A percentile compares a stretch with the other conserved stretches of the same genome.
phyloP scores from a whole-genome alignment of 2,888 invertebrate species.

The Netelia inedita region DNA sequence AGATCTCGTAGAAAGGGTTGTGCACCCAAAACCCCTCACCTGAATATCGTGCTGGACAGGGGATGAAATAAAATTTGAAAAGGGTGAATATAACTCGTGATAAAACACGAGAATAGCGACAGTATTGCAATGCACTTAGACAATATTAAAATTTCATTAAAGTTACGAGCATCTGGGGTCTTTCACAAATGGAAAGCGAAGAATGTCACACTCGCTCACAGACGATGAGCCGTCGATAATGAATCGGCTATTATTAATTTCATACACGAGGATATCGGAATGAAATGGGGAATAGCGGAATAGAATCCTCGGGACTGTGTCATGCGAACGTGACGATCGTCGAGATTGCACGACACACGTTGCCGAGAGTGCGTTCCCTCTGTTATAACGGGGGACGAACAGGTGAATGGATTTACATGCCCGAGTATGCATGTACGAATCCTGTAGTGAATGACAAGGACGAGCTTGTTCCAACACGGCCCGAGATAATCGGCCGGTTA shows the following conservation, averaged over 20 bases:
- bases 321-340: constrained; percentile 62
- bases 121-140: neutral
- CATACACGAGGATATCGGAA: constrained; percentile 20
- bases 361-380: constrained; percentile 16
- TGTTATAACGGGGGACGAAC: constrained; percentile 1
- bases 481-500: constrained; percentile 68
- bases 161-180: neutral
- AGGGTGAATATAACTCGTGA: neutral
- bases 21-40: no score
- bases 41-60: no score
- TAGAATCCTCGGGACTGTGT: constrained; percentile 27
- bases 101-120: neutral
- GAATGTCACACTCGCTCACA: neutral
- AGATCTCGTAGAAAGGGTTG: no score
- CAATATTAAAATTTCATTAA: constrained; percentile 12
- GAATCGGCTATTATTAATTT: constrained; percentile 54
- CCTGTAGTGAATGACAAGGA: constrained; percentile 55
- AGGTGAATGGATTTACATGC: constrained; percentile 52
- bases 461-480: constrained; percentile 41
- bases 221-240: constrained; percentile 41
- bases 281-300: neutral
- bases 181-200: neutral
- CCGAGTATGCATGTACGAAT: constrained; percentile 46
- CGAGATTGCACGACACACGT: constrained; percentile 55
- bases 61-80: no score